A percentile compares a stretch with the other conserved stretches of the same genome.
phyloP scores from a whole-genome alignment of 37 sponge, comb jelly and placozoan genomes.

The Tethya wilhelma region DNA sequence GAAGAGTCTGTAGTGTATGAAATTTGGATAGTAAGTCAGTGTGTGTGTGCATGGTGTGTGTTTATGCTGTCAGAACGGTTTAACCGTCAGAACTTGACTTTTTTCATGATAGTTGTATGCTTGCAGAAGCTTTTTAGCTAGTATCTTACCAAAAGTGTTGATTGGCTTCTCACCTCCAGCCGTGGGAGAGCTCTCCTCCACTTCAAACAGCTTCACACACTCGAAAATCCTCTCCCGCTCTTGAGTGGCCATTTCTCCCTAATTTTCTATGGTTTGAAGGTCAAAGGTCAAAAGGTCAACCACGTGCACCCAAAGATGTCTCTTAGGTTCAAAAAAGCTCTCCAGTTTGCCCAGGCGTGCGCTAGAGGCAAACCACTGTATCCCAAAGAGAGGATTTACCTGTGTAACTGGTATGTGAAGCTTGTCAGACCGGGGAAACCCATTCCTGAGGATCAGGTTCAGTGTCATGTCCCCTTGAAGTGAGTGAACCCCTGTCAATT shows the following conservation, averaged over 20 bases:
- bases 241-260: neutral
- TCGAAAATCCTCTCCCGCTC: slow-evolving; percentile 35
- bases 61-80: neutral
- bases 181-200: slow-evolving; percentile 30
- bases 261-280: neutral
- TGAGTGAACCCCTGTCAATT: slow-evolving; percentile 27
- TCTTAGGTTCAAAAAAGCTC: slow-evolving; percentile 5
- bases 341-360: neutral
- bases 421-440: slow-evolving; percentile 77
- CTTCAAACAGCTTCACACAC: slow-evolving; percentile 58
- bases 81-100: neutral
- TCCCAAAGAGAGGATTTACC: slow-evolving; percentile 44
- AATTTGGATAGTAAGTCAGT: neutral
- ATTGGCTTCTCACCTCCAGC: slow-evolving; percentile 50
- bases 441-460: slow-evolving; percentile 68
- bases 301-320: slow-evolving; percentile 15
- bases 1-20: neutral
- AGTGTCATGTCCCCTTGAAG: slow-evolving; percentile 85
- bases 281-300: slow-evolving; percentile 2
- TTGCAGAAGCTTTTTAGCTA: neutral
- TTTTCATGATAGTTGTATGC: neutral
- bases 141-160: no score
- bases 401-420: slow-evolving; percentile 82
- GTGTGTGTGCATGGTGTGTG: neutral
- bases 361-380: slow-evolving; percentile 1